Evolutionary conservation across 2,888 invertebrate genomes (phyloP), one percentile per base, ranked within the genome.

Genomic region (Apeira syringaria): DNA sequence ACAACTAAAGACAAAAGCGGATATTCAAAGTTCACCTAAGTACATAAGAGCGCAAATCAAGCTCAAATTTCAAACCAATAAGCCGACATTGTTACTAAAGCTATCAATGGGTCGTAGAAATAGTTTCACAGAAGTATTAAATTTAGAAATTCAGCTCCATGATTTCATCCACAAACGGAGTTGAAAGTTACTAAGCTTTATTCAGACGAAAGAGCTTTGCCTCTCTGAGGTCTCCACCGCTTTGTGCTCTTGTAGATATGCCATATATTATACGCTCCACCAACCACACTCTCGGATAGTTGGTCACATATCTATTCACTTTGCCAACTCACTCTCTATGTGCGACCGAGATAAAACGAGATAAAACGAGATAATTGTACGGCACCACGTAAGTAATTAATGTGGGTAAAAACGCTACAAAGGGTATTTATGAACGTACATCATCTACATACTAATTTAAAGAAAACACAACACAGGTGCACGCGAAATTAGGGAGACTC

Each of bases 401-500:
- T 34, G 48, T 37, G 44, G 38, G 13, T 12, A 52, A 53, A 53
- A 47, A 48, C 40, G 41, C 18, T 31, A 10, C 33, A 46, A 39
- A 43, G 27, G 30, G 42, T 39, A 44, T 39, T 33, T 32, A 39
- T 29, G 36, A 36, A 50, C 50, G 29, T n/a, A n/a, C n/a, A n/a
- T 52, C 49, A 55, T 56, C 47, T 54, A 49, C 43, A 49, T 52
- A 46, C 34, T 54, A 56, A 59, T 56, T 51, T 43, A 58, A 46
- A 34, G 55, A 59, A 51, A 50, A 50, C 53, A 36, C 48, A 50
- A 50, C 53, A 36, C 48, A 35, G 41, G 48, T 58, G 60, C 60
- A 66, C 61, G 56, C 53, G 50, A 64, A 67, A 51, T 64, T 59
- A 65, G 56, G 54, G 54, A 51, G 39, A 41, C 49, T 37, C 30